These are phyloP conservation scores for Hypomecis atomaria DNA, from an alignment of 2,888 invertebrate species.

Conservation along the genomic window DNA sequence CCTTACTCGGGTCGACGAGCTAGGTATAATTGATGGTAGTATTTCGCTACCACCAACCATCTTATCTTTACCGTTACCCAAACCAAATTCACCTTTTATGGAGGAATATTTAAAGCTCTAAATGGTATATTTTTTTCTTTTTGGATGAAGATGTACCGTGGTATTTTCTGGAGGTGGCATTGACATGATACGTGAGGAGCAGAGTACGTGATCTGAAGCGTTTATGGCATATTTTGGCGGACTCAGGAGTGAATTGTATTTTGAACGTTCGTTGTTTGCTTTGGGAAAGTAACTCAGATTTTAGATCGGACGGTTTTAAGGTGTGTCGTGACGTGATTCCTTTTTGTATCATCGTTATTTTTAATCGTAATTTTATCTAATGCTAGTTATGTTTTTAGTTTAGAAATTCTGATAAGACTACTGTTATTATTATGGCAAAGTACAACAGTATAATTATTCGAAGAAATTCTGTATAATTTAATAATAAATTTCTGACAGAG, in stretches of 20 bases:
- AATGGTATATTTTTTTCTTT: conserved; percentile 19
- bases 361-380: not conserved
- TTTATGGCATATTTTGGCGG: conserved; percentile 29
- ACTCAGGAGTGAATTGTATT: conserved; percentile 15
- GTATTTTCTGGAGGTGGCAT: conserved; percentile 52
- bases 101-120: conserved; percentile 32
- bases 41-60: conserved; percentile 49
- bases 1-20: conserved; percentile 57
- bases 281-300: not conserved
- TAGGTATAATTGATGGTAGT: conserved; percentile 52
- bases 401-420: too few species aligned
- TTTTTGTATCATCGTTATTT: not conserved
- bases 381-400: too few species aligned
- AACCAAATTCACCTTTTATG: not conserved
- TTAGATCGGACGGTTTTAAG: conserved; percentile 3
- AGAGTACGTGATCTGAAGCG: conserved; percentile 45
- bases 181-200: conserved; percentile 62
- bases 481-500: too few species aligned
- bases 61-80: not conserved
- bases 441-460: too few species aligned
- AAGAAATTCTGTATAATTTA: too few species aligned
- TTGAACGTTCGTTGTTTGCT: conserved; percentile 18
- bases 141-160: conserved; percentile 5
- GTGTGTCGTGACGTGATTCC: not conserved
- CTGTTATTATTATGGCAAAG: too few species aligned